Conservation (phyloP, 2,888 invertebrate species). For the Anticlea derivata region DNA sequence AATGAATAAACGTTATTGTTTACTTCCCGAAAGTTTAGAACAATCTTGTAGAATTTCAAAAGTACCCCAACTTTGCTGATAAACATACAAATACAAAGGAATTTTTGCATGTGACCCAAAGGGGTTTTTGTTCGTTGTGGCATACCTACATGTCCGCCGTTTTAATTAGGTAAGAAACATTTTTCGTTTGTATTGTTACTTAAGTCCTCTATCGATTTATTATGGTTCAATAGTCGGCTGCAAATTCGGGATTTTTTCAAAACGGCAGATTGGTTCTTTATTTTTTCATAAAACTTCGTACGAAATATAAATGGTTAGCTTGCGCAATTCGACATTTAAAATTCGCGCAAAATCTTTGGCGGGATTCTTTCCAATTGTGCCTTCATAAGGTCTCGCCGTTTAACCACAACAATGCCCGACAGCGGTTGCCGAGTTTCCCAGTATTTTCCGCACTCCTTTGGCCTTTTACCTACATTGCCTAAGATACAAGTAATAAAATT, state of each 20-base stretch:
- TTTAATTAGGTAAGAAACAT: too few relatives aligned
- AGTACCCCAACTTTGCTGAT: constrained; percentile 3
- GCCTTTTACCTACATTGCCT: constrained; percentile 1
- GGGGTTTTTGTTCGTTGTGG: too few relatives aligned
- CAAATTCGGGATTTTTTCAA: too few relatives aligned
- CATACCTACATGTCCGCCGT: too few relatives aligned
- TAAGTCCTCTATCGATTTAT: too few relatives aligned
- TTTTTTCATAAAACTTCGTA: constrained; percentile 4
- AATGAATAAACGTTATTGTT: constrained; percentile 15
- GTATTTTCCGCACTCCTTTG: constrained; percentile 40
- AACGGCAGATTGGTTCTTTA: not conserved
- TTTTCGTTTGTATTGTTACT: too few relatives aligned
- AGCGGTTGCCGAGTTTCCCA: constrained; percentile 18
- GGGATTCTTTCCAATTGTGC: constrained; percentile 73
- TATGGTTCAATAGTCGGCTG: too few relatives aligned
- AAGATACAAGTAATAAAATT: too few relatives aligned
- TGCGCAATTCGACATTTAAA: constrained; percentile 46
- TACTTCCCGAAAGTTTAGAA: constrained; percentile 22
- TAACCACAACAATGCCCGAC: constrained; percentile 55
- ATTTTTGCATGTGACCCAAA: constrained; percentile 4
- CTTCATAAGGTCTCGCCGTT: constrained; percentile 65
- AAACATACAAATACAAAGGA: constrained; percentile 31
- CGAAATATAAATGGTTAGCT: constrained; percentile 6
- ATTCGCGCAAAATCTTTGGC: constrained; percentile 53
- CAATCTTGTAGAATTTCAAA: constrained; percentile 24